Percentiles rank a stretch among this genome's conserved stretches.
Conservation (phyloP, 2,797 vertebrate genomes). For the Emydoidea blandingii region DNA sequence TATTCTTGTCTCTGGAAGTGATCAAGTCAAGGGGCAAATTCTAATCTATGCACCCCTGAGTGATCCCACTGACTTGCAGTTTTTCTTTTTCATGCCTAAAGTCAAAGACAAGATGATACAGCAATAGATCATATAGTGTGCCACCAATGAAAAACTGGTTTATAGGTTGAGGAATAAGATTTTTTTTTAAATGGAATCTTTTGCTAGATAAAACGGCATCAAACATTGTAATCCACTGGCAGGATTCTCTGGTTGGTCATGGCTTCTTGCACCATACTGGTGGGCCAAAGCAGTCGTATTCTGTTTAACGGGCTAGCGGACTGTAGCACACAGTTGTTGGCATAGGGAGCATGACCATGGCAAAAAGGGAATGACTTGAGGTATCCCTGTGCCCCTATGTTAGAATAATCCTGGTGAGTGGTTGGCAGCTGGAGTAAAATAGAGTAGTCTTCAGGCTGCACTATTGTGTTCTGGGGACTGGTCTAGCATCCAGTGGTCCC, state of each 20-base stretch:
- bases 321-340: background rate
- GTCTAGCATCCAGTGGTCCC: background rate
- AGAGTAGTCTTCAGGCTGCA: background rate
- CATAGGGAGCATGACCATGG: fast-evolving
- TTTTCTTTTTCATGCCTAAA: slow-evolving; percentile 51
- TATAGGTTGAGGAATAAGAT: background rate
- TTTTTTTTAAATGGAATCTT: background rate
- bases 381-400: background rate
- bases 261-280: background rate
- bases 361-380: background rate
- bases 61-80: slow-evolving; percentile 18
- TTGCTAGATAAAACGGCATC: background rate
- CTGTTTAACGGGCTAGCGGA: background rate
- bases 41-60: slow-evolving; percentile 7
- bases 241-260: fast-evolving
- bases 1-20: background rate
- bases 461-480: background rate
- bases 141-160: background rate
- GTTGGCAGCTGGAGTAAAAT: background rate
- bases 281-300: background rate
- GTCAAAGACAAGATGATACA: slow-evolving; percentile 29
- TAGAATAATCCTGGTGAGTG: background rate
- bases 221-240: background rate
- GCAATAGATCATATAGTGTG: slow-evolving; percentile 11
- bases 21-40: slow-evolving; percentile 2